Base-by-base conservation (phyloP, 2,888 invertebrate genomes). In the Fragum fragum region DNA sequence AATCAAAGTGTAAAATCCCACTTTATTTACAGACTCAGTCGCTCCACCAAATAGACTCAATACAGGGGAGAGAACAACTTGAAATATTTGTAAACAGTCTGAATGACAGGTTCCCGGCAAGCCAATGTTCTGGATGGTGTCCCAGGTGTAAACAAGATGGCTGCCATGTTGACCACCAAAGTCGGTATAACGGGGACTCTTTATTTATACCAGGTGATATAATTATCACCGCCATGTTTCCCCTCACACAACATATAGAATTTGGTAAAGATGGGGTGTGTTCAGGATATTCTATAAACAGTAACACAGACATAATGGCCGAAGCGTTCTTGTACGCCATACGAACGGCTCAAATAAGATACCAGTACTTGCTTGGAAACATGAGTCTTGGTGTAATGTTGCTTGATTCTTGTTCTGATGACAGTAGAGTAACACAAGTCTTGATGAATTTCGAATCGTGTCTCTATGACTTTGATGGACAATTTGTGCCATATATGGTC, bases 301-400 rank as follows among this genome's bases (percentile, higher is more conserved):
- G 52, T 1, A 85, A 87, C 36, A 73, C 86, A 3, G 87, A 88
- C 7, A 74, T 85, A 14, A 57, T 79, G 14, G 85, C 87, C 7
- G 89, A 89, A 18, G 89, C 91, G 0, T 90, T 92, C 63, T 59
- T 90, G 71, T 92, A 84, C 70, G 91, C 91, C 5, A 70, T 92
- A 1, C 72, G 79, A 59, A 86, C 89, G 7, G 77, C 84, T 16
- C 80, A 87, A n/a, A 21, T 18, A 0, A 76, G 91, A 53, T 90
- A 90, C 63, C 80, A 86, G 0, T 72, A 83, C 21, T 68, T 90
- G 1, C 80, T 92, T 11, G 85, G 87, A 1, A 85, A 86, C 21
- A 76, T 91, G 0, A 76, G 28, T 0, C 57, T 91, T 0, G 92
- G 92, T 0, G 88, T 87, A 0, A 53, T 91, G 2, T 52, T 91